A percentile compares a stretch with the other conserved stretches of the same genome.
phyloP scores from a whole-genome alignment of 1,140 invertebrate species.

The Platyscapa corneri region DNA sequence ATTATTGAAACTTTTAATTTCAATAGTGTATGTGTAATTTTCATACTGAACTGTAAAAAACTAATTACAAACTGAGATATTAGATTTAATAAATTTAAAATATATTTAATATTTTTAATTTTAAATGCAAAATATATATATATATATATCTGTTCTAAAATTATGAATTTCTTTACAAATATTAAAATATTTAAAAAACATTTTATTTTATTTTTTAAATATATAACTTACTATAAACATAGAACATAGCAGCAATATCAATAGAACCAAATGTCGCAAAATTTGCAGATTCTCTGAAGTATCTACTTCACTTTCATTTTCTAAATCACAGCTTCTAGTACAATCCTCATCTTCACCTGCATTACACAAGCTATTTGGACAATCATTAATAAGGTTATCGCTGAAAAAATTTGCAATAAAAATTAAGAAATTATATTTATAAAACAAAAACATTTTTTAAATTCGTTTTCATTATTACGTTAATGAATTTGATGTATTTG shows the following conservation, averaged over 20 bases:
- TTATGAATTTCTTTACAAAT: neutral
- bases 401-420: slow-evolving; percentile 49
- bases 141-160: neutral
- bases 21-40: no score
- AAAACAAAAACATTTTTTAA: slow-evolving; percentile 15
- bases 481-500: slow-evolving; percentile 43
- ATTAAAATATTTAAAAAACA: neutral
- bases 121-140: neutral
- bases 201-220: neutral
- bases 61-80: no score
- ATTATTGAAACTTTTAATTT: no score
- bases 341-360: slow-evolving; percentile 62
- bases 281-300: slow-evolving; percentile 81
- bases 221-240: slow-evolving; percentile 88
- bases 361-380: slow-evolving; percentile 58
- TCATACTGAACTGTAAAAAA: no score
- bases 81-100: no score
- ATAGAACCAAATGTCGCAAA: slow-evolving; percentile 87
- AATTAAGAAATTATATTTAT: neutral
- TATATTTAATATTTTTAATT: no score
- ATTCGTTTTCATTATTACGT: slow-evolving; percentile 53
- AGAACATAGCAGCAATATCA: slow-evolving; percentile 86
- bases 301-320: slow-evolving; percentile 60
- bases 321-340: slow-evolving; percentile 52
- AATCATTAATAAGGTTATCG: slow-evolving; percentile 62